Percentiles rank a stretch among this genome's conserved stretches.
phyloP scores from a whole-genome alignment of 2,888 invertebrate species.

The Meteorus cinctellus region DNA sequence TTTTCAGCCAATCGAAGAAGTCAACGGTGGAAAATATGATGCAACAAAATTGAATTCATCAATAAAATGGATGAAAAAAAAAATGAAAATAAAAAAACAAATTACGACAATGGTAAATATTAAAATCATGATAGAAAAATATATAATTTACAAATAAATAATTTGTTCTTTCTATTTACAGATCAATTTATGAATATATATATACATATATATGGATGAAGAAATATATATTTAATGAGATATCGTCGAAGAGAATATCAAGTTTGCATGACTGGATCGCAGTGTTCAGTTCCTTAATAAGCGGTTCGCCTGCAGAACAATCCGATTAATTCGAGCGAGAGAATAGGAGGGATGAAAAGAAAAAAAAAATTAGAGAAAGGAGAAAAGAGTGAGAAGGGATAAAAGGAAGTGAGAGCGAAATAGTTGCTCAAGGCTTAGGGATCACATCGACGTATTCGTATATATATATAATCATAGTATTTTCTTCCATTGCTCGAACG shows the following conservation, averaged over 20 bases:
- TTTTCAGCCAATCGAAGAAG: no score
- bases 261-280: conserved; percentile 47
- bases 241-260: conserved; percentile 32
- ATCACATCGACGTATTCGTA: conserved; percentile 57
- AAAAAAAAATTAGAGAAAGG: conserved; percentile 9
- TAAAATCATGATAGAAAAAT: background rate
- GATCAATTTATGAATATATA: background rate
- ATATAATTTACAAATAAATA: background rate
- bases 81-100: background rate
- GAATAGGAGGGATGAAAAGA: background rate
- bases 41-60: no score
- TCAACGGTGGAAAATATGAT: no score
- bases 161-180: background rate
- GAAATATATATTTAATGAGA: background rate
- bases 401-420: background rate
- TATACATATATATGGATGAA: no score
- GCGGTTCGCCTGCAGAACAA: conserved; percentile 69
- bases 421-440: conserved; percentile 61
- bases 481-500: conserved; percentile 69
- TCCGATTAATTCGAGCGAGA: conserved; percentile 68
- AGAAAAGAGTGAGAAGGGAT: conserved; percentile 47
- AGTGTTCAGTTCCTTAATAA: conserved; percentile 65
- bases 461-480: conserved; percentile 68
- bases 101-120: background rate
- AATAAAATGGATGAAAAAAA: background rate